Evolutionary conservation across 2,888 invertebrate genomes (phyloP).

Genomic region (Steinernema carpocapsae): DNA sequence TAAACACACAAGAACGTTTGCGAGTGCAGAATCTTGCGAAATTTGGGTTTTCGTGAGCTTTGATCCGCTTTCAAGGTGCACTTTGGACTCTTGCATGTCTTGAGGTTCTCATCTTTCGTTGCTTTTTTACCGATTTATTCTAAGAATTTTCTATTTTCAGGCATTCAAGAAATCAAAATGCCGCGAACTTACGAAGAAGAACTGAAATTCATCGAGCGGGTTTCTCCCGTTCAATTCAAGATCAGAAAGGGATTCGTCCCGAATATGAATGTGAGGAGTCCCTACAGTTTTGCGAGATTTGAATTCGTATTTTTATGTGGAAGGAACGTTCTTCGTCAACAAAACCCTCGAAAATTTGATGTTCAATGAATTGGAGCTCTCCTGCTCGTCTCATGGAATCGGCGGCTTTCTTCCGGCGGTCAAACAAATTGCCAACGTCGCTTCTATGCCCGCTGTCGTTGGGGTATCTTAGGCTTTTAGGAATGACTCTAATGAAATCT

Average conservation of each 20-base stretch:
- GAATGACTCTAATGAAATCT: slow-evolving; percentile 44
- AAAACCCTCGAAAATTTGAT: slow-evolving; percentile 87
- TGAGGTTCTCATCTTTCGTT: no score
- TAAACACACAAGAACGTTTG: no score
- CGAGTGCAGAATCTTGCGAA: no score
- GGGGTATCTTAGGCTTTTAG: slow-evolving; percentile 72
- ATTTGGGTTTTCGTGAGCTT: no score
- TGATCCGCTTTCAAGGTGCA: no score
- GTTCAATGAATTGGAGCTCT: slow-evolving; percentile 91
- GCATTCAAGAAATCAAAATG: background rate
- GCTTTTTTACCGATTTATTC: no score
- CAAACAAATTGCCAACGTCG: slow-evolving; percentile 98
- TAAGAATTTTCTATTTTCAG: no score
- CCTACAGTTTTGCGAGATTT: no score
- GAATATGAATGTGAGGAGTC: slow-evolving; percentile 87
- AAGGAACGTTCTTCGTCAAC: slow-evolving; percentile 96
- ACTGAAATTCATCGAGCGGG: slow-evolving; percentile 86
- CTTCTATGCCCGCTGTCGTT: slow-evolving; percentile 95
- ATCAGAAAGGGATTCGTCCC: slow-evolving; percentile 99
- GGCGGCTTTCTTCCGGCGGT: slow-evolving; percentile 98
- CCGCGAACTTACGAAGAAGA: slow-evolving; percentile 83
- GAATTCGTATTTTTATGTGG: slow-evolving; percentile 75
- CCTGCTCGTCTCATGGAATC: slow-evolving; percentile 81
- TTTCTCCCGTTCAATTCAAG: slow-evolving; percentile 83
- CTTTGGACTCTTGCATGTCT: no score